Evolutionary conservation across 2,888 invertebrate species (phyloP).

Genomic region (Hypolimnas misippus): DNA sequence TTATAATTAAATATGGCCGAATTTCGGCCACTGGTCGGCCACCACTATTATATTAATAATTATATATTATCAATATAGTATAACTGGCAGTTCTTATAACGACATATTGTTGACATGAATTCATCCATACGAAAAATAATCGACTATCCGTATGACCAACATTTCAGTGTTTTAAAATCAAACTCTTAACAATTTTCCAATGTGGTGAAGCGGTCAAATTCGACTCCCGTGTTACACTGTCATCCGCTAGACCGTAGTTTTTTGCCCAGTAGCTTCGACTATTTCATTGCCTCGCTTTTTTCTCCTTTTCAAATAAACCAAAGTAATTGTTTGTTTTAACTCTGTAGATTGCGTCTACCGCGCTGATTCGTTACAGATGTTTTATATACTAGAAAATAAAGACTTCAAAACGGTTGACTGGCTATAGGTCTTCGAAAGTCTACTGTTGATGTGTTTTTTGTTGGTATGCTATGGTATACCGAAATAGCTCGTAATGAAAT

Average conservation of each 20-base stretch:
- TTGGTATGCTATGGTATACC: conserved; percentile 9
- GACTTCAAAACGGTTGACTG: conserved; percentile 72
- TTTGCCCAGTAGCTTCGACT: conserved; percentile 79
- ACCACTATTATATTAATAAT: too few relatives aligned
- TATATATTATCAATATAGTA: too few relatives aligned
- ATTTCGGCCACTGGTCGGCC: too few relatives aligned
- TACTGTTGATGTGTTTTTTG: conserved; percentile 10
- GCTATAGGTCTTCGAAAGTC: conserved; percentile 39
- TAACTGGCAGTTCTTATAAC: too few relatives aligned
- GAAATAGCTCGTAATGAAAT: conserved; percentile 10
- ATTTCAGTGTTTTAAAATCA: conserved; percentile 1
- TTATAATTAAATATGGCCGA: too few relatives aligned
- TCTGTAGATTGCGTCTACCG: conserved; percentile 76
- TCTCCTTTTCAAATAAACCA: conserved; percentile 79
- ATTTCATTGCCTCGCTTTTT: conserved; percentile 81
- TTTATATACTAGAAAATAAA: conserved; percentile 71
- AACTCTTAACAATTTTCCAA: conserved; percentile 22
- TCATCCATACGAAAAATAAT: background rate
- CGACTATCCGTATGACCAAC: background rate
- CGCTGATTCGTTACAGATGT: conserved; percentile 75
- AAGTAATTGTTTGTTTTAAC: conserved; percentile 84
- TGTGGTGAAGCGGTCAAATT: conserved; percentile 51
- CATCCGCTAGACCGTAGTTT: conserved; percentile 58
- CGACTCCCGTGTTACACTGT: conserved; percentile 69
- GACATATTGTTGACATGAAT: too few relatives aligned